Conservation (phyloP, 2,888 invertebrate genomes). For the Vannuccia rotundouncinata region DNA sequence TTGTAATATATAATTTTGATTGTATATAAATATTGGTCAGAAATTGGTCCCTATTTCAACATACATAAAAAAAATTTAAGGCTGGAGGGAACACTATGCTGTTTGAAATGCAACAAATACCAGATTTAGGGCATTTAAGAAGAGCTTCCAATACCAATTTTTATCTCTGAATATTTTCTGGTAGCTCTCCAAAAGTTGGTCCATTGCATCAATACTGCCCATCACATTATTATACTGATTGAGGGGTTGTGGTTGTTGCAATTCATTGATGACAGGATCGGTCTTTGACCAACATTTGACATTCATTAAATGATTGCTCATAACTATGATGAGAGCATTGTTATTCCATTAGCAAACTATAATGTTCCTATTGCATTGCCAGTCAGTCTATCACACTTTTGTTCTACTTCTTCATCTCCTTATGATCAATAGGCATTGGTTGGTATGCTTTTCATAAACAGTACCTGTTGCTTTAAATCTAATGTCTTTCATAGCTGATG, state of each 20-base stretch:
- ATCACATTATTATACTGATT: conserved; percentile 3
- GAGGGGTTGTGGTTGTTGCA: not conserved
- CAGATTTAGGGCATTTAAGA: not conserved
- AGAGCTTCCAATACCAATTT: not conserved
- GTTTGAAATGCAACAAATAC: no score
- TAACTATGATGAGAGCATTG: not conserved
- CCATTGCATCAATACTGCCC: not conserved
- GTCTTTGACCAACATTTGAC: conserved; percentile 19
- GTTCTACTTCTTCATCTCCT: not conserved
- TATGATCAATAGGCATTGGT: not conserved
- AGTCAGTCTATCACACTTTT: not conserved
- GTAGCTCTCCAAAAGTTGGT: conserved; percentile 1
- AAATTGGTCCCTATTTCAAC: no score
- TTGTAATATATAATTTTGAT: no score
- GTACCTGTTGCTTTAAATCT: not conserved
- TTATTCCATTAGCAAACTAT: not conserved
- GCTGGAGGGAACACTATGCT: no score
- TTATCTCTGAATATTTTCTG: not conserved
- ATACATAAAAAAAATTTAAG: no score
- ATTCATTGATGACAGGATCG: not conserved
- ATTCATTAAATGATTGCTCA: conserved; percentile 13
- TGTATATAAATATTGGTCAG: no score
- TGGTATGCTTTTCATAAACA: not conserved
- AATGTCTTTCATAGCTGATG: not conserved
- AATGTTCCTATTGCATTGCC: not conserved